Evolutionary conservation across 2,888 invertebrate species (phyloP), one percentile per base, ranked within the genome.

Genomic region (Euplagia quadripunctaria): DNA sequence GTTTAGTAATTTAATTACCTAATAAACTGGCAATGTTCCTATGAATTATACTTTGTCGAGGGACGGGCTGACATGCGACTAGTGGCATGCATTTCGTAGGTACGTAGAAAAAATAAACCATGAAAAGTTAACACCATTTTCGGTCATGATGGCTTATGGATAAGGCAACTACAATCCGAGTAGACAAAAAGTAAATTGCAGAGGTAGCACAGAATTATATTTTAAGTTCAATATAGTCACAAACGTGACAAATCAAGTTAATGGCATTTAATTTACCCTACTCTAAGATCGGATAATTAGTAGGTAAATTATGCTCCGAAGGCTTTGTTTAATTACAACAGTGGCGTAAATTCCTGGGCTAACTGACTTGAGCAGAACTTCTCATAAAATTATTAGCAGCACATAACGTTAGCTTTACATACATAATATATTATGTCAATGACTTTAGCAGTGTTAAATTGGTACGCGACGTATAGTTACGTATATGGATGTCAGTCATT

Each of bases 1-100:
- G 96, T 92, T 64, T 17, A 20, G 52, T n/a, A 20, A 42, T 65
- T 52, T 70, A 58, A 55, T 46, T 49, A 55, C 31, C 9, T 11
- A 51, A 9, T 66, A n/a, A 31, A 20, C 9, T n/a, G 8, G 5
- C 4, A 58, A 55, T 55, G 17, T 0, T 3, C 17, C 6, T 49
- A 49, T 43, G 11, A 46, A 46, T 2, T 46, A 46, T 9, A 9
- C 46, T 8, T 11, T 46, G 11, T 46, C 9, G 0, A 7, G 9
- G 46, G 46, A 5, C 11, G 9, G 46, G 1, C 46, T 9, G 11
- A 46, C 46, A 11, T 46, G 43, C 46, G 11, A 11, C 46, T 46
- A 46, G 46, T 9, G 46, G 11, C 11, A 46, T 46, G 46, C 46
- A 46, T 9, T 43, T 43, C 6, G 43, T 43, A 43, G 43, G 43